Conservation (phyloP, 2,888 invertebrate genomes). For the Melieria picta region DNA sequence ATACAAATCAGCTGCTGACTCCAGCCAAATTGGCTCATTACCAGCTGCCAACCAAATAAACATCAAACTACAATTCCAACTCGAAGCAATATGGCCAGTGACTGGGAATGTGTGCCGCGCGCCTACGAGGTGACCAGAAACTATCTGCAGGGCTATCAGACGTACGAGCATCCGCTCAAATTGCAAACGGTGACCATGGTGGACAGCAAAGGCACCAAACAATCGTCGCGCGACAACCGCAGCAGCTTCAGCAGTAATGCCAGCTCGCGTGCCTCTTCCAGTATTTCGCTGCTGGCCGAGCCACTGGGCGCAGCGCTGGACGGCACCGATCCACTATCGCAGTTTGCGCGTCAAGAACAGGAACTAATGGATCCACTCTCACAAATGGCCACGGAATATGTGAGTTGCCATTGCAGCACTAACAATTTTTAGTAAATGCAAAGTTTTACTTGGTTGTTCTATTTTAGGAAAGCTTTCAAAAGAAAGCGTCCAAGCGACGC, state of each 20-base stretch:
- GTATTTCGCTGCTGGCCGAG: slow-evolving; percentile 67
- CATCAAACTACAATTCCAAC: neutral
- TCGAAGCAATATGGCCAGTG: slow-evolving; percentile 3
- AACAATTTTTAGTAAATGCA: neutral
- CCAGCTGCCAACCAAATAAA: too few relatives aligned
- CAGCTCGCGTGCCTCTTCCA: slow-evolving; percentile 69
- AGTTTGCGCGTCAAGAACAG: slow-evolving; percentile 72
- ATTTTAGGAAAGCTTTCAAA: slow-evolving; percentile 53
- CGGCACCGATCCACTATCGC: slow-evolving; percentile 79
- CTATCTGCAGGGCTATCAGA: slow-evolving; percentile 52
- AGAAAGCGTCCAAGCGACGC: slow-evolving; percentile 43
- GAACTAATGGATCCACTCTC: slow-evolving; percentile 73
- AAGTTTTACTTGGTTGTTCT: neutral
- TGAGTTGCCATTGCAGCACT: slow-evolving; percentile 41
- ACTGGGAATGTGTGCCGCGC: slow-evolving; percentile 59
- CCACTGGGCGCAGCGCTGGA: slow-evolving; percentile 71
- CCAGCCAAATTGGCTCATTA: too few relatives aligned
- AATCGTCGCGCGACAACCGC: slow-evolving; percentile 55
- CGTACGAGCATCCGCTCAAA: slow-evolving; percentile 72
- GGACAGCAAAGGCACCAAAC: slow-evolving; percentile 67
- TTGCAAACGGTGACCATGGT: slow-evolving; percentile 67
- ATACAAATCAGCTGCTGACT: too few relatives aligned
- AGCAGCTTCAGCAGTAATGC: slow-evolving; percentile 62
- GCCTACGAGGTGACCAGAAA: slow-evolving; percentile 56
- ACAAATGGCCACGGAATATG: slow-evolving; percentile 69